Percentiles rank a stretch among this genome's conserved stretches.
Conservation (phyloP, 1,140 invertebrate species). For the Trissolcus basalis region DNA sequence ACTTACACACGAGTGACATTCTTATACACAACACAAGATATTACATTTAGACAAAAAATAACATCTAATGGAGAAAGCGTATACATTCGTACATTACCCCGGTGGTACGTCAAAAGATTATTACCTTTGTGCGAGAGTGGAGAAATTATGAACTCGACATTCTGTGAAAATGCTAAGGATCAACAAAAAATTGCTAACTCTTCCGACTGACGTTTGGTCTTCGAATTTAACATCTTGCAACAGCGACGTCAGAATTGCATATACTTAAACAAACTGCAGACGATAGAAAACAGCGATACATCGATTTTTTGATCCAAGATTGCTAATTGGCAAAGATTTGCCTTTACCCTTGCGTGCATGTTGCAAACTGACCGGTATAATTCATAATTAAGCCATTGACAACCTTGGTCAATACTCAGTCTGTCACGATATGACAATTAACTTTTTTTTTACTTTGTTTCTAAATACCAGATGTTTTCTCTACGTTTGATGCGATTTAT, state of each 20-base stretch:
- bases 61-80: slow-evolving; percentile 29
- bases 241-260: too few species aligned
- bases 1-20: neutral
- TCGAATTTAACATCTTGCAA: too few species aligned
- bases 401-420: slow-evolving; percentile 25
- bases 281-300: slow-evolving; percentile 13
- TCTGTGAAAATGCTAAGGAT: slow-evolving; percentile 21
- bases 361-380: slow-evolving; percentile 22
- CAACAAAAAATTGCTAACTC: neutral
- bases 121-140: slow-evolving; percentile 48
- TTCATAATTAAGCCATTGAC: slow-evolving; percentile 29
- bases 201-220: too few species aligned
- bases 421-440: slow-evolving; percentile 40
- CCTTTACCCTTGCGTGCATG: slow-evolving; percentile 19
- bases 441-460: slow-evolving; percentile 22
- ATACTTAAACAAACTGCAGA: too few species aligned
- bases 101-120: slow-evolving; percentile 34
- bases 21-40: neutral
- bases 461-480: slow-evolving; percentile 25
- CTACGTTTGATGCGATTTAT: slow-evolving; percentile 1
- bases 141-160: slow-evolving; percentile 33
- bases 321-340: slow-evolving; percentile 20
- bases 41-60: slow-evolving; percentile 2
- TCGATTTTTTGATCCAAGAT: slow-evolving; percentile 14
- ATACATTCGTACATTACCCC: slow-evolving; percentile 17